Base-by-base conservation (phyloP, 2,113 vertebrate genomes). In the Ardeotis arabs region DNA sequence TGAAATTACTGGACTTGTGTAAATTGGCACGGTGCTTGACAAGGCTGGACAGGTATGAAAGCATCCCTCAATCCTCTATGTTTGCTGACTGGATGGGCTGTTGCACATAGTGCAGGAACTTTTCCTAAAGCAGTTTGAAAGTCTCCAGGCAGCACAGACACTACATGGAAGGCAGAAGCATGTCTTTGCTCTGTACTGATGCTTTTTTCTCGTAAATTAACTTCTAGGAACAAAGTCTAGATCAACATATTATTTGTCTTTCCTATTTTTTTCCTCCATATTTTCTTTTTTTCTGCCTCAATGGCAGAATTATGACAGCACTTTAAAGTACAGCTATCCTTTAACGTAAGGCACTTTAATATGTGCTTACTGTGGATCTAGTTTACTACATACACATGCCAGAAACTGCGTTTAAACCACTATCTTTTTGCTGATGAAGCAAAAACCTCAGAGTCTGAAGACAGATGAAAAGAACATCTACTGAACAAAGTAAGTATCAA, bases 401-500 rank as follows among this genome's bases (percentile, higher is more conserved):
- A 93, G 19, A 87, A 29, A 70, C 50, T 31, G 59, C 3, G 1
- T 67, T 56, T 52, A 92, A 97, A 76, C 68, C 67, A 77, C 63
- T 21, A 62, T 13, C 58, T 50, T 94, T 93, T 44, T 69, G 70
- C 87, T 91, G 63, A 83, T 4, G 11, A 62, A 80, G 83, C 70
- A 93, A 86, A 88, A 80, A 44, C 21, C n/a, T 88, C 47, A 39
- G 27, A 80, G 63, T 58, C 37, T 86, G 47, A 93, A 72, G 67
- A 83, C 16, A 81, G 68, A 86, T 62, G 47, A 94, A 90, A 87
- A 67, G 62, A 90, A 96, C 27, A 73, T 66, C 69, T 50, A 76
- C 66, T 37, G 45, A 93, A 77, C 25, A 83, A 91, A 93, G 72
- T 70, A 94, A 91, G 81, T 78, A 92, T n/a, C 35, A 70, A 25